Percentiles rank a stretch among this genome's conserved stretches.
Conservation (phyloP, 2,113 vertebrate species). For the Cinclus mexicanus region DNA sequence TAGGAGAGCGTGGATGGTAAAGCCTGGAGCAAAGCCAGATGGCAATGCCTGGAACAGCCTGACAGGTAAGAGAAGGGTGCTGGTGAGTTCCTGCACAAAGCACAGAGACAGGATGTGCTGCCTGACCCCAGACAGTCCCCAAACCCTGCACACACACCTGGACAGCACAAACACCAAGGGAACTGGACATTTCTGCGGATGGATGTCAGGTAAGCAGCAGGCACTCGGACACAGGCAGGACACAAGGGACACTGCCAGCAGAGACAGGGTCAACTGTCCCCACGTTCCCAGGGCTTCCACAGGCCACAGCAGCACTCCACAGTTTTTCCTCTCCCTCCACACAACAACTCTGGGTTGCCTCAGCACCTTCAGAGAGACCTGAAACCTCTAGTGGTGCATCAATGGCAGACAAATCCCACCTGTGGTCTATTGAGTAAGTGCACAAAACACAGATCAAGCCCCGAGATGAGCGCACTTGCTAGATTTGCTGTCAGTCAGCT, state of each 20-base stretch:
- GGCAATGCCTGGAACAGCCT: background rate
- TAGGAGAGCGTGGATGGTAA: rapidly evolving
- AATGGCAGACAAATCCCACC: background rate
- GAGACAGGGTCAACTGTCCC: background rate
- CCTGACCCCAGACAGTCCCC: background rate
- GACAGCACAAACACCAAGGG: background rate
- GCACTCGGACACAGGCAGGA: background rate
- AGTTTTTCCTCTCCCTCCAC: background rate
- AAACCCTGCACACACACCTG: background rate
- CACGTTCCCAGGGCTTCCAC: rapidly evolving
- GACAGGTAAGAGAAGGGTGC: background rate
- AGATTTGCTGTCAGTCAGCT: background rate
- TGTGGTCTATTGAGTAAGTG: rapidly evolving
- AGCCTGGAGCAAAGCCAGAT: background rate
- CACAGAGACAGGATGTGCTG: background rate
- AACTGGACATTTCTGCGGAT: background rate
- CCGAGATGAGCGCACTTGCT: background rate
- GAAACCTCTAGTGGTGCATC: background rate
- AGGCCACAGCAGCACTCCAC: background rate
- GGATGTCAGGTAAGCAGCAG: rapidly evolving
- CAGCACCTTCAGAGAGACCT: background rate
- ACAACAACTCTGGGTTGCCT: background rate
- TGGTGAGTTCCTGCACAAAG: background rate
- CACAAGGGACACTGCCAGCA: background rate
- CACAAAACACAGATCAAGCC: background rate